Base-by-base conservation (phyloP, 2,113 vertebrate species). In the Tinamus guttatus region DNA sequence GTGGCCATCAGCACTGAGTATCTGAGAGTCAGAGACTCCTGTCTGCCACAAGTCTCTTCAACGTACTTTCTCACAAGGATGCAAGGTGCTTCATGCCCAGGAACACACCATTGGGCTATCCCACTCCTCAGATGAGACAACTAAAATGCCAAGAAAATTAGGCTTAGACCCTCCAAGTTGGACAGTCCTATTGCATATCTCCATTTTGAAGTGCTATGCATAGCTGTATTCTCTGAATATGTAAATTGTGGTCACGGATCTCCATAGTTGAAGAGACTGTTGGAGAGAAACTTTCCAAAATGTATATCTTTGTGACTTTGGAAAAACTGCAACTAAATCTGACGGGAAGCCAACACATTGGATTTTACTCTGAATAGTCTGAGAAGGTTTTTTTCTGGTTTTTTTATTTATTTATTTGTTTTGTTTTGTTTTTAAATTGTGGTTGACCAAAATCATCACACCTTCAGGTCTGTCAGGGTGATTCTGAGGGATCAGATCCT, bases 81-180 rank as follows among this genome's bases (percentile, higher is more conserved):
- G 2, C 16, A 54, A 24, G 11, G 30, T 25, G 5, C 4, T 32
- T 41, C 36, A 27, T 69, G 19, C 17, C 34, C 14, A 51, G 40
- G 22, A 70, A 10, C 15, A 87, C 34, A 20, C 1, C 4, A 3
- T 13, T 4, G 4, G 22, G 11, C 5, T 17, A 20, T 7, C 5
- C 20, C 3, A 4, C n/a, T 47, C 52, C 1, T 34, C 32, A 70
- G 2, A 38, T 3, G 22, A 56, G 3, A 21, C 11, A 93, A 14
- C 22, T 14, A 24, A 63, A 84, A 38, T 4, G 12, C 13, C 18
- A 24, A 34, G n/a, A 43, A 79, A 52, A 47, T 2, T 4, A 40
- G 21, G 2, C 3, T 13, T 2, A 2, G 5, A 27, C 49, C 1
- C 0, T 27, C 12, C 43, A 16, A 27, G 28, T 13, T 63, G 6